Percentiles rank a stretch among this genome's conserved stretches.
phyloP scores from a whole-genome alignment of 2,797 vertebrate genomes.

The Spinus olivaceus region DNA sequence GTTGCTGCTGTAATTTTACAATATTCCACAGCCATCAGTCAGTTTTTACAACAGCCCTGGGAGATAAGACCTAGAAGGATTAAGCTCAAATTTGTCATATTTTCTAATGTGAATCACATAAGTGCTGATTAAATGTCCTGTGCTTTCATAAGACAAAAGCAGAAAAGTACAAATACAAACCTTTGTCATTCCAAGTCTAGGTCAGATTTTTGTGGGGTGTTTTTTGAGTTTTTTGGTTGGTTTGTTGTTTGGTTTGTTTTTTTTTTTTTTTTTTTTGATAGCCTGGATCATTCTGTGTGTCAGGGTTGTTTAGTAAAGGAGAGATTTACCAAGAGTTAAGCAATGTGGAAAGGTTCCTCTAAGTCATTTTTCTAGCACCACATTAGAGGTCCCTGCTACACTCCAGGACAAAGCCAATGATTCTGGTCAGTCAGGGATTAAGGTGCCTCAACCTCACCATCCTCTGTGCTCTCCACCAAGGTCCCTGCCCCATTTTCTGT shows the following conservation, averaged over 20 bases:
- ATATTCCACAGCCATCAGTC: neutral
- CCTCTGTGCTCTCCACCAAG: neutral
- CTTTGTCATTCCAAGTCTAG: neutral
- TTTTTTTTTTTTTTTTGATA: neutral
- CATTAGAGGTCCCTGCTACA: neutral
- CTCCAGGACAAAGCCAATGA: neutral
- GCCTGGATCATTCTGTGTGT: neutral
- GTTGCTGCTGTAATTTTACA: neutral
- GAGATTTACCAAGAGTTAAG: neutral
- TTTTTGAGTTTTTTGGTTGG: neutral
- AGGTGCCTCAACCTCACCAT: neutral
- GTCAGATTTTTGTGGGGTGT: rapidly evolving
- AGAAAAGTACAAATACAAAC: neutral
- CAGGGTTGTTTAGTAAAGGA: neutral
- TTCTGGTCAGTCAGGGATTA: neutral
- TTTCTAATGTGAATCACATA: neutral
- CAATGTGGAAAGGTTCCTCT: neutral
- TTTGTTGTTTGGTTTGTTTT: neutral
- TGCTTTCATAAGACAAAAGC: neutral
- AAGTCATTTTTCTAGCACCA: neutral
- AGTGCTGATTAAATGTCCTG: neutral
- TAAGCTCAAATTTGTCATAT: slow-evolving; percentile 4
- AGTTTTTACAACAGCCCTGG: neutral
- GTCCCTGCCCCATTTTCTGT: neutral
- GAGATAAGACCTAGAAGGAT: neutral